A percentile compares a stretch with the other conserved stretches of the same genome.
These are phyloP conservation scores for Epizoanthus scotinus DNA, from an alignment of 92 coral and sea anemone genomes.

Conservation along the genomic window DNA sequence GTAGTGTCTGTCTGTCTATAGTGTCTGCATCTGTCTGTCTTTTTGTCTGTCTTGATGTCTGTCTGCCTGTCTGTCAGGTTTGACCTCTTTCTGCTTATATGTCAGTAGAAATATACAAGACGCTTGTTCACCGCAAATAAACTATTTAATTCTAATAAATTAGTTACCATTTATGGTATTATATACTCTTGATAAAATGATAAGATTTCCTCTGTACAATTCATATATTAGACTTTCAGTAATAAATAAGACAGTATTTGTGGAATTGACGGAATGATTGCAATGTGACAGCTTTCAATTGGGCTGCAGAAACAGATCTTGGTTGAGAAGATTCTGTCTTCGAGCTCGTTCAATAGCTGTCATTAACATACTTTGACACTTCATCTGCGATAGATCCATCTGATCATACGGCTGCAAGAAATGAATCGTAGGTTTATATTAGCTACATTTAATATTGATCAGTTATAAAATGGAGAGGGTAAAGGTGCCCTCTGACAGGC, in stretches of 20 bases:
- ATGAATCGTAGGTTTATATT: background rate
- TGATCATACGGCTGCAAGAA: conserved; percentile 90
- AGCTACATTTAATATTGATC: background rate
- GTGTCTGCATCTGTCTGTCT: too few species aligned
- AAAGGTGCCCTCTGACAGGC: too few species aligned
- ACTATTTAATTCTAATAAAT: conserved; percentile 38
- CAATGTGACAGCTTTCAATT: conserved; percentile 43
- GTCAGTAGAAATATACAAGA: background rate
- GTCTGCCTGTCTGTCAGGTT: too few species aligned
- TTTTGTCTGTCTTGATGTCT: too few species aligned
- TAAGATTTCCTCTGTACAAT: conserved; percentile 31
- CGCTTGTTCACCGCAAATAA: conserved; percentile 37
- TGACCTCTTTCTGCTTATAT: too few species aligned
- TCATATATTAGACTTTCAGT: conserved; percentile 29
- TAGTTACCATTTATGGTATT: conserved; percentile 24
- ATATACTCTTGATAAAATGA: conserved; percentile 35
- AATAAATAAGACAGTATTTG: conserved; percentile 36
- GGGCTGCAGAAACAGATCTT: conserved; percentile 89
- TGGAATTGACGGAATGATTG: background rate
- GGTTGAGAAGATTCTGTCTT: conserved; percentile 89
- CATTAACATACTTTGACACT: conserved; percentile 96
- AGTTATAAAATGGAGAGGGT: background rate
- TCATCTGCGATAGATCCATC: conserved; percentile 94
- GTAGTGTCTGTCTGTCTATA: too few species aligned
- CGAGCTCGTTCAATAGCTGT: conserved; percentile 94